Evolutionary conservation across 2,888 invertebrate genomes (phyloP).

Genomic region (Idaea aversata): DNA sequence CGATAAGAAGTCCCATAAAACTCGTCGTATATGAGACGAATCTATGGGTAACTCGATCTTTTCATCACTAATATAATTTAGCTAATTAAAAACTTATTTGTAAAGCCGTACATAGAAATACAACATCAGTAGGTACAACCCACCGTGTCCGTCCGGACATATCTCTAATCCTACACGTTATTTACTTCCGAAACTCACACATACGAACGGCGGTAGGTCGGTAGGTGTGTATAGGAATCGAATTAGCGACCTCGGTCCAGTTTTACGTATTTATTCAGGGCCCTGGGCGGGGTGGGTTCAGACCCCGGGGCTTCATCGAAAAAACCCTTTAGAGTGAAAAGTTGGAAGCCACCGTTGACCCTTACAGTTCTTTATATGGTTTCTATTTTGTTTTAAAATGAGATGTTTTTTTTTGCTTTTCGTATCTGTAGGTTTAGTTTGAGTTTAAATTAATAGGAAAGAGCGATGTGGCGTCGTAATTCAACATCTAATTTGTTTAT

Average conservation of each 20-base stretch:
- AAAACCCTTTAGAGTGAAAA: conserved; percentile 67
- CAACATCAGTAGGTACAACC: background rate
- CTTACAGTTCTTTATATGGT: background rate
- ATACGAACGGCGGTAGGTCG: background rate
- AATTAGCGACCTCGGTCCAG: conserved; percentile 52
- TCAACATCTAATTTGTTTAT: no score
- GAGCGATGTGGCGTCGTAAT: background rate
- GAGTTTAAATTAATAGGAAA: background rate
- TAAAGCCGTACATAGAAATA: background rate
- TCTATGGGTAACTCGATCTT: no score
- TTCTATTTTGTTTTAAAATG: conserved; percentile 3
- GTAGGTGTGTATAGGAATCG: conserved; percentile 38
- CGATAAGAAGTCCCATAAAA: no score
- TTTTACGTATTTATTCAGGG: conserved; percentile 53
- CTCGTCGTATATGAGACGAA: no score
- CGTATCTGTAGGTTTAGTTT: conserved; percentile 2
- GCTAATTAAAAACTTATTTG: background rate
- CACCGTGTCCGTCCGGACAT: background rate
- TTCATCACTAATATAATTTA: no score
- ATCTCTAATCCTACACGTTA: conserved; percentile 4
- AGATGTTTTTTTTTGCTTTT: background rate
- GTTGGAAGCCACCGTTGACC: conserved; percentile 36
- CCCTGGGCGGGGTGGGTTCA: conserved; percentile 28
- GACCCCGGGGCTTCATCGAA: conserved; percentile 42
- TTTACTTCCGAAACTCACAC: background rate